phyloP scores from a whole-genome alignment of 2,888 invertebrate genomes.

The Hedya salicella region DNA sequence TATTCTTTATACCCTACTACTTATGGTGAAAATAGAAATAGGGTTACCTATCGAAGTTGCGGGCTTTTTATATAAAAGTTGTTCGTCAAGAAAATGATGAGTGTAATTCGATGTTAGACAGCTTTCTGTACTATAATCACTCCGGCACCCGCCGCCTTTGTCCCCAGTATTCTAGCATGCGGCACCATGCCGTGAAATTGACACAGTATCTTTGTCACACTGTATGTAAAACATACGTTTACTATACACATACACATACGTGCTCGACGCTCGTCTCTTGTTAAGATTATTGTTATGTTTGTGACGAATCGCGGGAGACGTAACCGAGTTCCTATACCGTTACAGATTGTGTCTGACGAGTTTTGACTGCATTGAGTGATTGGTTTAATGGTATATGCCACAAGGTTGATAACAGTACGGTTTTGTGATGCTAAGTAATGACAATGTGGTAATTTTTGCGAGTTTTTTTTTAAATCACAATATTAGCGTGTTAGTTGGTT shows the following conservation, averaged over 20 bases:
- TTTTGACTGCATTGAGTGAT: conserved; percentile 30
- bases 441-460: conserved; percentile 21
- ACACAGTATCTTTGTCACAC: conserved; percentile 64
- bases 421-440: conserved; percentile 7
- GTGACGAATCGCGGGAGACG: conserved; percentile 52
- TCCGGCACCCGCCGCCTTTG: conserved; percentile 74
- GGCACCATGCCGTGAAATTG: conserved; percentile 56
- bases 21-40: too few relatives aligned
- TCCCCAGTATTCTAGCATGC: conserved; percentile 44
- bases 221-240: conserved; percentile 22
- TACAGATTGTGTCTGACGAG: conserved; percentile 44
- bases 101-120: too few relatives aligned
- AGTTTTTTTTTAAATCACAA: background rate
- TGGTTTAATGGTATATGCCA: conserved; percentile 32
- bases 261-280: conserved; percentile 8
- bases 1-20: too few relatives aligned
- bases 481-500: background rate
- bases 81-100: too few relatives aligned
- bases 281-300: conserved; percentile 31
- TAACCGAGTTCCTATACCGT: conserved; percentile 72
- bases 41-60: too few relatives aligned
- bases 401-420: conserved; percentile 21
- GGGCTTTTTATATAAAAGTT: too few relatives aligned
- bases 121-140: conserved; percentile 14
- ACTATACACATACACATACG: conserved; percentile 2